Base-by-base conservation (phyloP, 1,140 invertebrate species). In the Phymastichus coffea region DNA sequence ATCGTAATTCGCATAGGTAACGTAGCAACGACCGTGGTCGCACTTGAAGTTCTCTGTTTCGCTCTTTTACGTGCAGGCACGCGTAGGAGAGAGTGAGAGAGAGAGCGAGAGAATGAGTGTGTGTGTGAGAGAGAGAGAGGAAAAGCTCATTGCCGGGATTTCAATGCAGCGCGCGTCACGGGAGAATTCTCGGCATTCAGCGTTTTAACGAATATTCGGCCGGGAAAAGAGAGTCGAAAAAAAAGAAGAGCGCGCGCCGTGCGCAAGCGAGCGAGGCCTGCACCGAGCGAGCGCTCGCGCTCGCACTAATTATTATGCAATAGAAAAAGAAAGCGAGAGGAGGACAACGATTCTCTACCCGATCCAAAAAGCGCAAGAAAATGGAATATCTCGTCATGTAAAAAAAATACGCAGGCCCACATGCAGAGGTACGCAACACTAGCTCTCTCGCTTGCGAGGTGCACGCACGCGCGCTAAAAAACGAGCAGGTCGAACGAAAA, bases 171-270 rank as follows among this genome's bases (percentile, higher is more conserved):
- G 20, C 60, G 53, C 53, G 53, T 57, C 30, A 57, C 53, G 47
- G 7, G 20, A 33, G 38, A 54, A 61, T 61, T 49, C 52, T 51
- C 43, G 37, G 46, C 46, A 54, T 54, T 61, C 44, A 26, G 46
- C 59, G 26, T 62, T 62, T 62, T 47, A 57, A 62, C 53, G 54
- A 62, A 62, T 57, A 62, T 57, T 57, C 38, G 15, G 56, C 28
- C 6, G 6, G 12, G 12, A 33, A 33, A 33, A 33, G 28, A 33
- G 28, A 33, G 6, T 12, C 28, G 12, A 7, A 12, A 33, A n/a
- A n/a, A n/a, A n/a, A n/a, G n/a, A n/a, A n/a, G n/a, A n/a, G n/a
- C n/a, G n/a, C n/a, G n/a, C n/a, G n/a, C n/a, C n/a, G n/a, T n/a
- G n/a, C n/a, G n/a, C n/a, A n/a, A n/a, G n/a, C n/a, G n/a, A n/a